These are phyloP conservation scores for Abrostola tripartita DNA, from an alignment of 2,888 invertebrate genomes.

Conservation along the genomic window DNA sequence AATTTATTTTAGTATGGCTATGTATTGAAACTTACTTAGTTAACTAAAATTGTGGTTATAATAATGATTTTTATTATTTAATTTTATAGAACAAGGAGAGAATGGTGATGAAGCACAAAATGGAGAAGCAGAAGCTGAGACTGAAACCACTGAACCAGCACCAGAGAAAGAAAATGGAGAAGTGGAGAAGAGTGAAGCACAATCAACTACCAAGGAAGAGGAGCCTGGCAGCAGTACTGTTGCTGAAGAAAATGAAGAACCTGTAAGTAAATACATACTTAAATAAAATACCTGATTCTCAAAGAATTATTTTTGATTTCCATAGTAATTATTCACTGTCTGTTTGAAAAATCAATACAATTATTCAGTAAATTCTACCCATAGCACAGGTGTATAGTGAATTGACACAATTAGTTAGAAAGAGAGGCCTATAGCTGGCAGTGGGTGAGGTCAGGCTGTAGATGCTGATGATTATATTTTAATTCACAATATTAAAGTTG, in stretches of 20 bases:
- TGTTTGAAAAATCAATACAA: background rate
- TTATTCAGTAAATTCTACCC: background rate
- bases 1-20: too few species aligned
- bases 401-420: too few species aligned
- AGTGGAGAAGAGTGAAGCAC: constrained; percentile 66
- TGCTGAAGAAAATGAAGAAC: constrained; percentile 65
- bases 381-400: too few species aligned
- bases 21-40: too few species aligned
- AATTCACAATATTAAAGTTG: too few species aligned
- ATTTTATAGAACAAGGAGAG: constrained; percentile 63
- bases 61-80: too few species aligned
- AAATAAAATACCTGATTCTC: too few species aligned
- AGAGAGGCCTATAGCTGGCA: too few species aligned
- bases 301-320: background rate
- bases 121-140: constrained; percentile 72
- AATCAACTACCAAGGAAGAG: constrained; percentile 74
- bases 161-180: constrained; percentile 58
- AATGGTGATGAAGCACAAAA: constrained; percentile 83
- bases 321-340: too few species aligned
- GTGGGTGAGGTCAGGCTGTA: too few species aligned
- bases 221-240: constrained; percentile 66
- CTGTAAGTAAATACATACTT: constrained; percentile 63
- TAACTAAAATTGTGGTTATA: too few species aligned
- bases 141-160: constrained; percentile 22
- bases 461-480: too few species aligned